Conservation (phyloP, 2,888 invertebrate genomes). For the Rosalia funebris region DNA sequence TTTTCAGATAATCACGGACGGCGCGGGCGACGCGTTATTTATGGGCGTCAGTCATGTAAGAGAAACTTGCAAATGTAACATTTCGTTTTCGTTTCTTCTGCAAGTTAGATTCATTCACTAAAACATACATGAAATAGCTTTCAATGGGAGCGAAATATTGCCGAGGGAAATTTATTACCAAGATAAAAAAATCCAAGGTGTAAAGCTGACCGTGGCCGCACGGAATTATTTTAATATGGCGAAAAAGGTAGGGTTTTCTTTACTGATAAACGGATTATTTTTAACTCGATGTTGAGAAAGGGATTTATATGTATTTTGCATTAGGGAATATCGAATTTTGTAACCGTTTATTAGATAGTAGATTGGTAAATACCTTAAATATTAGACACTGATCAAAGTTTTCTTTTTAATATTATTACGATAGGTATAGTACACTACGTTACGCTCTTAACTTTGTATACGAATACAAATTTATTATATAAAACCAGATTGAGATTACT, state of each 20-base stretch:
- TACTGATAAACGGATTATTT: not conserved
- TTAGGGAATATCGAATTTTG: too few relatives aligned
- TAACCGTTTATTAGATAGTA: too few relatives aligned
- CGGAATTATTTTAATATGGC: not conserved
- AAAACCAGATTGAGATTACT: too few relatives aligned
- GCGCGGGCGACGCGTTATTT: too few relatives aligned
- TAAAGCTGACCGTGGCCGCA: not conserved
- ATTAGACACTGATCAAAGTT: too few relatives aligned
- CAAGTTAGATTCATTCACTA: not conserved
- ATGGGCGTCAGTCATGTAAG: conserved; percentile 14
- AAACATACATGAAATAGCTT: conserved; percentile 9
- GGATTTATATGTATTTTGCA: not conserved
- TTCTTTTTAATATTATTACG: too few relatives aligned
- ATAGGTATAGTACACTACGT: too few relatives aligned
- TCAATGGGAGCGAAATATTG: not conserved
- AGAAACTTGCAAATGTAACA: conserved; percentile 6
- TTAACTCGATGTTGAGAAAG: not conserved
- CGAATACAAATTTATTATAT: too few relatives aligned
- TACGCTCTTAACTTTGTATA: too few relatives aligned
- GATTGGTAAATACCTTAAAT: too few relatives aligned
- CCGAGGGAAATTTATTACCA: not conserved
- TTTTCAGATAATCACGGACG: too few relatives aligned
- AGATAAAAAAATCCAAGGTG: not conserved
- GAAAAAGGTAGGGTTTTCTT: too few relatives aligned
- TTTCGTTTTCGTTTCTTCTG: conserved; percentile 13